A percentile compares a stretch with the other conserved stretches of the same genome.
These are phyloP conservation scores for Aromia moschata DNA, from an alignment of 2,888 invertebrate genomes.

Conservation along the genomic window DNA sequence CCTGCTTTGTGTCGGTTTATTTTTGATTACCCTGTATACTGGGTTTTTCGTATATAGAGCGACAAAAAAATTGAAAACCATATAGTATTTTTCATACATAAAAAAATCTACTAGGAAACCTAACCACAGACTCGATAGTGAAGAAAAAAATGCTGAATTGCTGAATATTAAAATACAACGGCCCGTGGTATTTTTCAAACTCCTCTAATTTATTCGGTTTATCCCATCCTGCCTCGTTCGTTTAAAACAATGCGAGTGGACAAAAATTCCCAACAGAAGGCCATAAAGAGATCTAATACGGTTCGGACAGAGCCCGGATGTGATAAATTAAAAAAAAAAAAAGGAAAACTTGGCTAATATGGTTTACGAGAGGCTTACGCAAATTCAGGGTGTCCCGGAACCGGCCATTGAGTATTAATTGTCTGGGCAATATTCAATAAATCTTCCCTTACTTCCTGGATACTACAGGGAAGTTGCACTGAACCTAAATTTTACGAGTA, in stretches of 20 bases:
- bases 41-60: no score
- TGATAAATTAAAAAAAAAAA: slow-evolving; percentile 7
- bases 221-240: not conserved
- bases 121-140: no score
- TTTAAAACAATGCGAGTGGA: not conserved
- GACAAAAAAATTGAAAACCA: no score
- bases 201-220: not conserved
- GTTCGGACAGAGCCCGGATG: not conserved
- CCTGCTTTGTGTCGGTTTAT: no score
- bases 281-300: not conserved
- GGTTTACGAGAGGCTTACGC: slow-evolving; percentile 4
- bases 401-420: slow-evolving; percentile 6
- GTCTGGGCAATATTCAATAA: not conserved
- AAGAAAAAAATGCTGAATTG: no score
- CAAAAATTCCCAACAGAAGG: not conserved
- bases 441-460: no score
- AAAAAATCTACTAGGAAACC: no score
- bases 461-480: no score
- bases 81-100: no score
- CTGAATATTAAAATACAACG: no score
- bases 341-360: not conserved
- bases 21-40: no score
- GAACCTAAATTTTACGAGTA: no score
- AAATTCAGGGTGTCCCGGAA: slow-evolving; percentile 1
- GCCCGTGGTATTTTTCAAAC: not conserved